Base-by-base conservation (phyloP, 2,113 vertebrate genomes). In the Casuarius casuarius region DNA sequence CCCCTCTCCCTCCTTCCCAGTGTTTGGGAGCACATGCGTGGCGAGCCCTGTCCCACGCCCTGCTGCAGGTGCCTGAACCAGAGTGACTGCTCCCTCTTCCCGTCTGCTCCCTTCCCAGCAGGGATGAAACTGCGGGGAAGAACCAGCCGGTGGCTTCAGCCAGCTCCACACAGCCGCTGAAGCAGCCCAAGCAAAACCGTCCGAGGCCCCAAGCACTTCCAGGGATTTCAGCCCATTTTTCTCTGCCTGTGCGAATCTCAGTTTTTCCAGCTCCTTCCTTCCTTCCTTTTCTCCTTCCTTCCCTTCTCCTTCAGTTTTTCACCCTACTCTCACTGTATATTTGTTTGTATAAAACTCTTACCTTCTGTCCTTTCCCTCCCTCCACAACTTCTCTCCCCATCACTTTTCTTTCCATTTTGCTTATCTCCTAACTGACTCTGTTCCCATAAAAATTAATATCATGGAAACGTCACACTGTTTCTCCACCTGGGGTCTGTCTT, bases 401-500 rank as follows among this genome's bases (percentile, higher is more conserved):
- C 22, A 3, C 66, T 87, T 78, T 78, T 63, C 33, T 62, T 92
- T 68, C 61, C 22, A 20, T 85, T 87, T 89, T 76, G 13, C 17
- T 66, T 48, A 20, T 56, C 18, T 72, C n/a, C 52, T 49, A n/a
- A 72, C 40, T 72, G 40, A 79, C 44, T 84, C 26, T 62, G 5
- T 35, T 79, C 29, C 26, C 21, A 8, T 82, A 14, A 84, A 78
- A 51, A 54, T 40, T 52, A 56, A 3, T 35, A 12, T 66, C 10
- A 22, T 84, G 71, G 52, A 87, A 90, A 49, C 44, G 44, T 94
- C 96, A 85, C 81, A 61, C 78, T 70, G 4, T 89, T 95, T 94
- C 92, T 95, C 78, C 91, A 80, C 62, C 93, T 97, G 94, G 93
- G 81, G 71, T 95, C 84, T 96, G 67, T 94, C 94, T 94, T 93